Conservation (phyloP, 2,888 invertebrate genomes). For the Scaptodrosophila latifasciaeformis region DNA sequence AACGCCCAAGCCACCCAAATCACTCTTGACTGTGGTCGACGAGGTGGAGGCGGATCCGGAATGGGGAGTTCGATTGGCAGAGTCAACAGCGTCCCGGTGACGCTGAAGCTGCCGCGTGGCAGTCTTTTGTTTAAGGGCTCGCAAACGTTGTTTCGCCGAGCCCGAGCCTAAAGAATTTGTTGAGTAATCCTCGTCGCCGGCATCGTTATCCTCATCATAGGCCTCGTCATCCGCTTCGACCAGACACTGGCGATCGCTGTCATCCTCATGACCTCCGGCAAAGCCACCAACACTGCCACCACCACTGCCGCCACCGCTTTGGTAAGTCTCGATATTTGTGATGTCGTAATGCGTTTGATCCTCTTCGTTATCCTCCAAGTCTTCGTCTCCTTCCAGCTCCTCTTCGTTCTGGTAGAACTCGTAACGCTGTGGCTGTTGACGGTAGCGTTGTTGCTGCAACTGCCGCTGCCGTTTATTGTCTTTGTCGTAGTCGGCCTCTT, state of each 20-base stretch:
- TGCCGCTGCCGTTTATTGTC: conserved; percentile 50
- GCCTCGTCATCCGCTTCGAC: conserved; percentile 59
- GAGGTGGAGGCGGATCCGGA: conserved; percentile 67
- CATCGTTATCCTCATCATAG: conserved; percentile 59
- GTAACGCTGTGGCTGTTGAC: conserved; percentile 54
- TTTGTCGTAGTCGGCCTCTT: conserved; percentile 44
- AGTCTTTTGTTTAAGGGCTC: conserved; percentile 65
- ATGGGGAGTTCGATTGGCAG: conserved; percentile 38
- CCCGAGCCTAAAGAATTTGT: conserved; percentile 68
- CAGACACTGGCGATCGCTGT: conserved; percentile 67
- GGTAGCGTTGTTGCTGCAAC: conserved; percentile 40
- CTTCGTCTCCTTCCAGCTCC: conserved; percentile 49
- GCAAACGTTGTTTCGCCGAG: conserved; percentile 65
- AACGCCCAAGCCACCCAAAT: conserved; percentile 36
- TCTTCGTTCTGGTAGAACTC: conserved; percentile 68
- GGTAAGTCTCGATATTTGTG: conserved; percentile 71
- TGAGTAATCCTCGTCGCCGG: conserved; percentile 67
- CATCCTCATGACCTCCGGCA: conserved; percentile 52
- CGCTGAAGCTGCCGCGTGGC: conserved; percentile 40
- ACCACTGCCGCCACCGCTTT: conserved; percentile 52
- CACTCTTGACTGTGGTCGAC: conserved; percentile 74
- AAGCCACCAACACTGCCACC: conserved; percentile 18
- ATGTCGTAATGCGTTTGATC: conserved; percentile 73
- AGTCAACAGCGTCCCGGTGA: conserved; percentile 60
- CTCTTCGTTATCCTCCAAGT: conserved; percentile 67